phyloP scores from a whole-genome alignment of 2,888 invertebrate species.

The Tenthredo mesomela region DNA sequence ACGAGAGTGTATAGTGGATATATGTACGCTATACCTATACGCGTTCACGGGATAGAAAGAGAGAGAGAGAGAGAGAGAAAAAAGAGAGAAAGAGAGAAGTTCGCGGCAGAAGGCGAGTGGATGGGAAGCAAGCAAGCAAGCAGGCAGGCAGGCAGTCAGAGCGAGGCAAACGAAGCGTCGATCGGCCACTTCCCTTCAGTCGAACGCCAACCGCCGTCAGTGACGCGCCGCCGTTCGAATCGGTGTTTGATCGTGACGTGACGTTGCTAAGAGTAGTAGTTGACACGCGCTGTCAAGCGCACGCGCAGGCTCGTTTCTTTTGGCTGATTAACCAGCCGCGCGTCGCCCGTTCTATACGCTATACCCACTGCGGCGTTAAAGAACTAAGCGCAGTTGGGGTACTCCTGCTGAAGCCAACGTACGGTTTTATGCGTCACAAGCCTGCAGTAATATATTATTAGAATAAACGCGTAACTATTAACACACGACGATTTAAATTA shows the following conservation, averaged over 20 bases:
- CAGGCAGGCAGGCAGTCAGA: constrained; percentile 23
- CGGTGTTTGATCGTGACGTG: constrained; percentile 24
- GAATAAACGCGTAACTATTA: neutral
- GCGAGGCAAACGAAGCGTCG: constrained; percentile 57
- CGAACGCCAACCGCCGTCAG: constrained; percentile 65
- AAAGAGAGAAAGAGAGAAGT: constrained; percentile 4
- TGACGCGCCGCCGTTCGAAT: constrained; percentile 56
- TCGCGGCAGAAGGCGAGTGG: constrained; percentile 30
- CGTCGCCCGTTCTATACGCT: neutral
- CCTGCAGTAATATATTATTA: no score
- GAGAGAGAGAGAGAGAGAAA: neutral
- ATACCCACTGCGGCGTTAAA: neutral
- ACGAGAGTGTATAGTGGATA: constrained; percentile 44
- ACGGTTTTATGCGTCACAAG: neutral
- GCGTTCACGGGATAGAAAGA: neutral
- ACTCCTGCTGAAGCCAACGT: neutral
- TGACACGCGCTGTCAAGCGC: constrained; percentile 52
- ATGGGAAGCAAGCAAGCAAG: constrained; percentile 25
- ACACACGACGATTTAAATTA: neutral
- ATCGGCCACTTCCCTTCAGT: constrained; percentile 63
- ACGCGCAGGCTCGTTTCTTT: constrained; percentile 36
- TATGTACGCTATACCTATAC: constrained; percentile 60
- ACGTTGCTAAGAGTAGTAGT: constrained; percentile 1
- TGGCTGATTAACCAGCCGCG: constrained; percentile 18
- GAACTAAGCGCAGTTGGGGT: neutral